Base-by-base conservation (phyloP, 2,888 invertebrate species). In the Chorisops tibialis region DNA sequence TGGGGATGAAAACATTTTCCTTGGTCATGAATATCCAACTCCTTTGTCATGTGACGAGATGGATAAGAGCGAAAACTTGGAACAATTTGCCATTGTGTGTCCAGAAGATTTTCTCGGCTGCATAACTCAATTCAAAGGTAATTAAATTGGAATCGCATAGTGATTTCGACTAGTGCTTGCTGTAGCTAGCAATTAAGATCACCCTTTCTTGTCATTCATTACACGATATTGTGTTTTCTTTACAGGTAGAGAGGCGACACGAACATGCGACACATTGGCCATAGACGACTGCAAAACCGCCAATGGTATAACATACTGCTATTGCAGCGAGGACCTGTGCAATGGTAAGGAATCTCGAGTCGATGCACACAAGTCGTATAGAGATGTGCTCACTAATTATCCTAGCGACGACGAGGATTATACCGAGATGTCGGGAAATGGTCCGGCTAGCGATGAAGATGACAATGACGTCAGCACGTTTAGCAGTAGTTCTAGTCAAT, bases 361-460 rank as follows among this genome's bases (percentile, higher is more conserved):
- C 14, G 66, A 66, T 52, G 64, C 66, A 11, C 63, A 63, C 37
- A 66, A 66, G 56, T 43, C 64, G 24, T 51, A 51, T n/a, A 3
- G 61, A 35, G 59, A 59, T 50, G 38, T 49, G 4, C 21, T 47
- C 4, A 56, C 19, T 30, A 61, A 61, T 14, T 61, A 61, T 61
- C 66, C 66, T 14, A 63, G 66, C 12, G 65, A 65, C 56, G 65
- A 65, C 37, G 65, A 65, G 24, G 65, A 65, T 49, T 65, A 65
- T 12, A 22, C 35, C 16, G 65, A 65, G 19, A 63, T 63, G 63
- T 63, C 65, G n/a, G 65, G 65, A 11, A 38, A 38, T 12, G 60
- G 50, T 11, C 21, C 50, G n/a, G 12, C 12, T 19, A 51, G 24
- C 41, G 50, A 51, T 6, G 38, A 35, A 9, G 51, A 61, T n/a